phyloP scores from a whole-genome alignment of 1,140 invertebrate genomes.

The Zaprionus gabonicus region DNA sequence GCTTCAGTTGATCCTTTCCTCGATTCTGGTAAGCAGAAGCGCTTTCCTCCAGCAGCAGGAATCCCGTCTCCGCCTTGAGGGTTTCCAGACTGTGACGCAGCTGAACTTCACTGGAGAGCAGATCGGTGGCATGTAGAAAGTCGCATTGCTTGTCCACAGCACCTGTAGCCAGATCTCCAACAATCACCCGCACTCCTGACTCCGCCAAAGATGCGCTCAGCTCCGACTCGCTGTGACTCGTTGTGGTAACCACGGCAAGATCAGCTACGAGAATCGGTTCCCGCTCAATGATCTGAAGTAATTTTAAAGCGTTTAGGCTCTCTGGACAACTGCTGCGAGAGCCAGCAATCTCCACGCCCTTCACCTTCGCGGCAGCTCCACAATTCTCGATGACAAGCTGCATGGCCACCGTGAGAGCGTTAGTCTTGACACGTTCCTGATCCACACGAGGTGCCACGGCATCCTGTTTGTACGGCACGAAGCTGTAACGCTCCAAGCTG shows the following conservation, averaged over 20 bases:
- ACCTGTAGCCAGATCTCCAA: conserved; percentile 85
- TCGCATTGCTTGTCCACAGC: conserved; percentile 89
- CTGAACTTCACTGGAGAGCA: conserved; percentile 84
- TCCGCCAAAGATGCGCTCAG: conserved; percentile 57
- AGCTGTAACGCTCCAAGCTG: conserved; percentile 92
- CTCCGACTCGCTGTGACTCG: conserved; percentile 81
- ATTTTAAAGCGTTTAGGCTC: conserved; percentile 86
- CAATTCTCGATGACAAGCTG: conserved; percentile 93
- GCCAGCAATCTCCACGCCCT: conserved; percentile 89
- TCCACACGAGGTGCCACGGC: conserved; percentile 71
- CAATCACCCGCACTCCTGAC: conserved; percentile 85
- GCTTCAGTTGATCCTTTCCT: conserved; percentile 79
- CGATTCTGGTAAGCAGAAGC: conserved; percentile 85
- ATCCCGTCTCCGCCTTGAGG: conserved; percentile 88
- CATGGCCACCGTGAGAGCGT: conserved; percentile 86
- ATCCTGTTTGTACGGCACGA: conserved; percentile 90
- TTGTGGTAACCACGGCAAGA: conserved; percentile 84
- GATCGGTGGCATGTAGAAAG: conserved; percentile 87
- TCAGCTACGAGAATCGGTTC: conserved; percentile 89
- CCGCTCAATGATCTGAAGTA: conserved; percentile 87
- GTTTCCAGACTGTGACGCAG: conserved; percentile 86
- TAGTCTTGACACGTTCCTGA: conserved; percentile 86
- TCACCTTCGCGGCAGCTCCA: conserved; percentile 88
- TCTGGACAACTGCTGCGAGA: conserved; percentile 86
- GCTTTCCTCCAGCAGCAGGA: conserved; percentile 91